phyloP scores from a whole-genome alignment of 2,113 vertebrate genomes.

The Daboia siamensis region DNA sequence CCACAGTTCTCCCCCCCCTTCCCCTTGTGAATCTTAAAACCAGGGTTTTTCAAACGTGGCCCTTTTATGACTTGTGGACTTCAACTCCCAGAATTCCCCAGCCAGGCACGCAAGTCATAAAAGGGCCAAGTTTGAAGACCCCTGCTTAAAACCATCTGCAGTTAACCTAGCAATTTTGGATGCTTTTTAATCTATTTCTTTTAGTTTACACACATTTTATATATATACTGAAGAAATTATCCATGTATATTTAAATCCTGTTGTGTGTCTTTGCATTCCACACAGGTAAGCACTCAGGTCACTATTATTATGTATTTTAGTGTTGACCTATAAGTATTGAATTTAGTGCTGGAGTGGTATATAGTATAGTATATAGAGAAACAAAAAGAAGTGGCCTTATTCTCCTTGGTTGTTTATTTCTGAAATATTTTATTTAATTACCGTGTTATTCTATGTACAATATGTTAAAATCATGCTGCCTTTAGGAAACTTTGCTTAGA shows the following conservation, averaged over 20 bases:
- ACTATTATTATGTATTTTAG: not conserved
- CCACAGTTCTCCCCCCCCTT: not conserved
- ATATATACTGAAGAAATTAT: not conserved
- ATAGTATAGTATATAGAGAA: not conserved
- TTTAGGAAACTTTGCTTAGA: not conserved
- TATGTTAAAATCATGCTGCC: not conserved
- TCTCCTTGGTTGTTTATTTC: not conserved
- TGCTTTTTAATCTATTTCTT: not conserved
- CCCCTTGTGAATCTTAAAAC: not conserved
- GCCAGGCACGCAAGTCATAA: too few relatives aligned
- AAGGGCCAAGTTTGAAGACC: too few relatives aligned
- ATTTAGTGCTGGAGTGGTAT: not conserved
- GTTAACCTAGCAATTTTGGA: not conserved
- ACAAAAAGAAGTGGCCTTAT: not conserved
- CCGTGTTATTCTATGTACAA: not conserved
- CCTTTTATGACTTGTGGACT: too few relatives aligned
- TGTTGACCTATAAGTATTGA: not conserved
- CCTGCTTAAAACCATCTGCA: not conserved
- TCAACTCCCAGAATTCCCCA: too few relatives aligned
- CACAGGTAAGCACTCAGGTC: not conserved
- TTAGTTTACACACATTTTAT: not conserved
- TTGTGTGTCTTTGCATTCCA: not conserved
- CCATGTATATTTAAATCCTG: not conserved
- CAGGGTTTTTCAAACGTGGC: not conserved
- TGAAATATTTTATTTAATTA: not conserved